These are phyloP conservation scores for Sebastes ruberrimus DNA, from an alignment of 2,797 vertebrate species.

Conservation along the genomic window DNA sequence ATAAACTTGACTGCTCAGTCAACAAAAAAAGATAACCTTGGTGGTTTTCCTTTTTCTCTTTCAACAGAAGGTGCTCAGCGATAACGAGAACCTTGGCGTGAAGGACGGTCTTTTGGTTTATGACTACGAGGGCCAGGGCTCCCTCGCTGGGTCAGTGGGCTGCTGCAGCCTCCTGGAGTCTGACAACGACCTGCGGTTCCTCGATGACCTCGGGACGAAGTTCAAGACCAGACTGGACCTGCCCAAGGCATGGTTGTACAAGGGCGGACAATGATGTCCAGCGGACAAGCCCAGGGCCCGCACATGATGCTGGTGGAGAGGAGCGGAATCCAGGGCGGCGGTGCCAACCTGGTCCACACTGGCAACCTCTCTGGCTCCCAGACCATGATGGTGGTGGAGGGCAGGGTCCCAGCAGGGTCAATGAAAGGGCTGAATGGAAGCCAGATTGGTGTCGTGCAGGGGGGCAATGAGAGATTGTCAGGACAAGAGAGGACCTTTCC, in stretches of 20 bases:
- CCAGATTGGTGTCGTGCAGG: constrained; percentile 31
- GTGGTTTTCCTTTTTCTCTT: background rate
- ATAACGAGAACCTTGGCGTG: constrained; percentile 60
- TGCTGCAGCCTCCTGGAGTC: constrained; percentile 89
- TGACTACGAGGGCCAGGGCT: constrained; percentile 83
- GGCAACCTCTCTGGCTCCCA: constrained; percentile 56
- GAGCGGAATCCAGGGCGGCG: background rate
- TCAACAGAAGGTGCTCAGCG: constrained; percentile 80
- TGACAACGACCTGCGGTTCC: constrained; percentile 84
- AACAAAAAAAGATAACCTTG: background rate
- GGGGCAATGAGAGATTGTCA: constrained; percentile 17
- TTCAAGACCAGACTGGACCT: constrained; percentile 61
- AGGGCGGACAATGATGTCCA: constrained; percentile 54
- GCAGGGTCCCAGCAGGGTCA: constrained; percentile 47
- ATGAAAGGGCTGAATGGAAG: constrained; percentile 51
- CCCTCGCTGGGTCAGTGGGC: constrained; percentile 84
- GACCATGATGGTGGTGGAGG: constrained; percentile 61
- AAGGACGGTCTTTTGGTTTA: constrained; percentile 85
- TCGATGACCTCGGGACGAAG: constrained; percentile 87
- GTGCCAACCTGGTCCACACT: constrained; percentile 32
- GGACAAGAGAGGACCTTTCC: background rate
- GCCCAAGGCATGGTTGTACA: constrained; percentile 65
- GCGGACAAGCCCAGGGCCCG: constrained; percentile 32
- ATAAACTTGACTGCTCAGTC: background rate
- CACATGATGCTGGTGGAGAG: constrained; percentile 69